phyloP scores from a whole-genome alignment of 2,888 invertebrate genomes.

The Drosophila mettleri region DNA sequence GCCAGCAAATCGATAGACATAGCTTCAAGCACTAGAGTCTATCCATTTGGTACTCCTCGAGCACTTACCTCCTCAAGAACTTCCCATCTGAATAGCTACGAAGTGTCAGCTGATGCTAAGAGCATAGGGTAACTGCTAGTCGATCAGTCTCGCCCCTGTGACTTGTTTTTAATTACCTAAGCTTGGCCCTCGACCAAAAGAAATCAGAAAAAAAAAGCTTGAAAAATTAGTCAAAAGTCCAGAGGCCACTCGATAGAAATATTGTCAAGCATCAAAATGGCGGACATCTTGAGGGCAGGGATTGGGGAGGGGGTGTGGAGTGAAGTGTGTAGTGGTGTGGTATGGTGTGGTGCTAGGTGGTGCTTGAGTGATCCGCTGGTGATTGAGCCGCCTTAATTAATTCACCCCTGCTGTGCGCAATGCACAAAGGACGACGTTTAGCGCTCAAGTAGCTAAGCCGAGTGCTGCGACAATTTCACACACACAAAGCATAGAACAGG shows the following conservation, averaged over 20 bases:
- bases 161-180: conserved; percentile 7
- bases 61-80: too few species aligned
- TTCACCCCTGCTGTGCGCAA: conserved; percentile 56
- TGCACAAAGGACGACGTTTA: conserved; percentile 69
- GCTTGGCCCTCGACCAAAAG: not conserved
- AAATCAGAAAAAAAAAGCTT: not conserved
- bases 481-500: not conserved
- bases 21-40: not conserved
- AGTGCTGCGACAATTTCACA: conserved; percentile 66
- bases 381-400: conserved; percentile 68
- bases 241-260: conserved; percentile 15
- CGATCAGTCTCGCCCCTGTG: not conserved
- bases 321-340: not conserved
- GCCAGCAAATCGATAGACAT: too few species aligned
- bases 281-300: conserved; percentile 55
- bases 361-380: conserved; percentile 23
- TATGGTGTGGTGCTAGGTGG: not conserved
- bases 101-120: too few species aligned
- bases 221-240: conserved; percentile 7
- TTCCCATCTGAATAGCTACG: not conserved
- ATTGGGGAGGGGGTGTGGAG: not conserved
- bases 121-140: not conserved
- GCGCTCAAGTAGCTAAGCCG: conserved; percentile 61
- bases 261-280: conserved; percentile 66
- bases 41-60: not conserved